A percentile compares a stretch with the other conserved stretches of the same genome.
These are phyloP conservation scores for Phaetusa simplex DNA, from an alignment of 2,113 vertebrate species.

Conservation along the genomic window DNA sequence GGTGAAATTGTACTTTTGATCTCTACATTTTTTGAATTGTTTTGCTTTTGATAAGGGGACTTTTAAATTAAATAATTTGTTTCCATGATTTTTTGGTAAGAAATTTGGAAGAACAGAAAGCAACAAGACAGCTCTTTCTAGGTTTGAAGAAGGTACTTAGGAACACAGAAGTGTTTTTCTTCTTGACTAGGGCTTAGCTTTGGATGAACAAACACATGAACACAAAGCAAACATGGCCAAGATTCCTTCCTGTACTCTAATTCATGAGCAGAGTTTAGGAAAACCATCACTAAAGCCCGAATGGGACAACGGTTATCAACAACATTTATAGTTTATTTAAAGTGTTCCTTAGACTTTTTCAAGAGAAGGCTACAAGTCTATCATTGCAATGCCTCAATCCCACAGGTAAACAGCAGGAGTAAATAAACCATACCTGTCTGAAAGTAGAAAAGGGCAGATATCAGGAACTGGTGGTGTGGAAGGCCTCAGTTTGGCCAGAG, in stretches of 20 bases:
- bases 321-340: not conserved
- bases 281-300: not conserved
- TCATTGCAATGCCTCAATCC: not conserved
- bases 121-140: not conserved
- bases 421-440: conserved; percentile 86
- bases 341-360: not conserved
- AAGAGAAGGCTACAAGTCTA: not conserved
- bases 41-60: not conserved
- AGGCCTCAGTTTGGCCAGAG: conserved; percentile 90
- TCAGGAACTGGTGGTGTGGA: conserved; percentile 95
- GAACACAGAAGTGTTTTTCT: not conserved
- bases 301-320: not conserved
- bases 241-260: not conserved
- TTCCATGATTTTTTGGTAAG: not conserved
- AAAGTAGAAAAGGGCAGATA: conserved; percentile 94
- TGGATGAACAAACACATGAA: not conserved
- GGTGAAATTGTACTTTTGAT: not conserved
- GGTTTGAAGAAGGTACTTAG: not conserved
- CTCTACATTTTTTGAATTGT: not conserved
- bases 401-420: not conserved
- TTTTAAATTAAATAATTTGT: not conserved
- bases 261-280: not conserved
- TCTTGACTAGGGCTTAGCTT: not conserved
- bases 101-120: not conserved
- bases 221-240: not conserved